Conservation (phyloP, 2,797 vertebrate species). For the Sebastes oblongus region DNA sequence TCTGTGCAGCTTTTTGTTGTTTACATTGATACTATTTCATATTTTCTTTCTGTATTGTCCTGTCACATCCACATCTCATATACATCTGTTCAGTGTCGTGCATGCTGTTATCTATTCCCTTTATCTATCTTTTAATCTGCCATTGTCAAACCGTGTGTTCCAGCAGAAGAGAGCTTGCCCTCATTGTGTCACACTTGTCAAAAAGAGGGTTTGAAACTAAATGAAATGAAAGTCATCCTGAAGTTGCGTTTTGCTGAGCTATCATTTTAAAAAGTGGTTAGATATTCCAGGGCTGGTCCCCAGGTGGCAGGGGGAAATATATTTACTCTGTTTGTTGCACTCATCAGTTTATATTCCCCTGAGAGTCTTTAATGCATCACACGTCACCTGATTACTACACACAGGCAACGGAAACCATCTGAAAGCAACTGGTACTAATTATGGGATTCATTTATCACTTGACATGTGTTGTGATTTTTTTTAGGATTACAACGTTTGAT, state of each 20-base stretch:
- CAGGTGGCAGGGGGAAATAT: conserved; percentile 18
- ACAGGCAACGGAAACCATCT: conserved; percentile 16
- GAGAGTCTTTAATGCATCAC: conserved; percentile 45
- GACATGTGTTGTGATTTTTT: conserved; percentile 25
- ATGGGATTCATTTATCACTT: conserved; percentile 31
- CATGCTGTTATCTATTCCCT: conserved; percentile 1
- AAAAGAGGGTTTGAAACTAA: conserved; percentile 11
- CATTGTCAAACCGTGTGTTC: conserved; percentile 10
- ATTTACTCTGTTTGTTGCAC: conserved; percentile 40
- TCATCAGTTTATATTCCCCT: conserved; percentile 48
- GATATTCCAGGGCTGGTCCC: conserved; percentile 29
- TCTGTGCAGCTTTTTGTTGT: not conserved
- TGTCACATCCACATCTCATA: not conserved
- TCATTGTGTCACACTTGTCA: conserved; percentile 56
- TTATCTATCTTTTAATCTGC: conserved; percentile 26
- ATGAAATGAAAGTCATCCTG: conserved; percentile 19
- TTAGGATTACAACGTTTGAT: conserved; percentile 7
- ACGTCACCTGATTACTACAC: conserved; percentile 40
- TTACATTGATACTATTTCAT: not conserved
- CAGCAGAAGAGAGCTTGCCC: conserved; percentile 12
- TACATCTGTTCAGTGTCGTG: not conserved
- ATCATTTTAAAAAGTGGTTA: conserved; percentile 33
- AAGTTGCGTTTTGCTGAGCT: conserved; percentile 35
- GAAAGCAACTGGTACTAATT: conserved; percentile 36
- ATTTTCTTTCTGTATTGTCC: not conserved